Evolutionary conservation across 2,888 invertebrate genomes (phyloP).

Genomic region (Notodonta dromedarius): DNA sequence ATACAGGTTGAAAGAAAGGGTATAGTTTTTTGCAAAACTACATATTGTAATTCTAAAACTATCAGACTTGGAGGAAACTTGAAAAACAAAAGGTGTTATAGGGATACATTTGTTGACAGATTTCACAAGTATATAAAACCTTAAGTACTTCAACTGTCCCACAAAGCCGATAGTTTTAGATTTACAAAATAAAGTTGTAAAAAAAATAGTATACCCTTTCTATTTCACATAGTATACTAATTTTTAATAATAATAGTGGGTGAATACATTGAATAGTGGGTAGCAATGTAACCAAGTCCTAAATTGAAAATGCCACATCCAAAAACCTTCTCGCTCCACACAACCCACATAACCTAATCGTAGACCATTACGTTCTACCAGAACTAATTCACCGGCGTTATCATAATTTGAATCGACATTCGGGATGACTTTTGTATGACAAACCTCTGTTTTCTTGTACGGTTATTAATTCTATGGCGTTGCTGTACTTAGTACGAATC

Average conservation of each 20-base stretch:
- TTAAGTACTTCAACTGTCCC: no score
- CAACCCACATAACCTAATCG: slow-evolving; percentile 65
- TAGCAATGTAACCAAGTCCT: no score
- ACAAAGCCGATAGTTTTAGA: no score
- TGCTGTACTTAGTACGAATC: slow-evolving; percentile 57
- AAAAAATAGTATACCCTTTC: background rate
- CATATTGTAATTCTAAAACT: no score
- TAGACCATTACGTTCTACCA: slow-evolving; percentile 77
- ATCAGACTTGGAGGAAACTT: no score
- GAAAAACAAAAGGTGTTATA: no score
- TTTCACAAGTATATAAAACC: no score
- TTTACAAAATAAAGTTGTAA: no score
- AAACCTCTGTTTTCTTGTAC: slow-evolving; percentile 80
- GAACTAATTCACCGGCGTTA: slow-evolving; percentile 81
- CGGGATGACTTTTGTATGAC: slow-evolving; percentile 80
- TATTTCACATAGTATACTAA: background rate
- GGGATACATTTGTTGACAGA: no score
- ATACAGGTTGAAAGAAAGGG: no score
- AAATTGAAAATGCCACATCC: slow-evolving; percentile 50
- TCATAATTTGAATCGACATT: slow-evolving; percentile 83
- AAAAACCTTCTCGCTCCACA: slow-evolving; percentile 36
- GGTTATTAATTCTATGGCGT: slow-evolving; percentile 77
- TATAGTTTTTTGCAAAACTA: no score
- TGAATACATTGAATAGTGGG: no score
- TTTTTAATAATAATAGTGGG: background rate